A percentile compares a stretch with the other conserved stretches of the same genome.
phyloP scores from a whole-genome alignment of 1,140 invertebrate species.

The Bursaphelenchus mucronatus region DNA sequence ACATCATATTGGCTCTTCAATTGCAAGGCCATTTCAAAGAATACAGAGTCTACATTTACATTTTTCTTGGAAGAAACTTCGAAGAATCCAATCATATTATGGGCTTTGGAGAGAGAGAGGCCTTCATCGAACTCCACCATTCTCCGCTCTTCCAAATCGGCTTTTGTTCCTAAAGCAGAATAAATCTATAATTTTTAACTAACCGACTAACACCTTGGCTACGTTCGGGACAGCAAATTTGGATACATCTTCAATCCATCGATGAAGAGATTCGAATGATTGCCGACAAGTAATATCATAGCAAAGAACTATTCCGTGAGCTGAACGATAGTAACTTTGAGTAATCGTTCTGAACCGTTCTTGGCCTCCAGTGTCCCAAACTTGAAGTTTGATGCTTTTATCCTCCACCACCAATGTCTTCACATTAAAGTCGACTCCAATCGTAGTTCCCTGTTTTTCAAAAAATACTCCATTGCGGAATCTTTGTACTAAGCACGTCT shows the following conservation, averaged over 20 bases:
- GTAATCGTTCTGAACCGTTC: slow-evolving; percentile 73
- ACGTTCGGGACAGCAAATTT: slow-evolving; percentile 85
- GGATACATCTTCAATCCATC: slow-evolving; percentile 89
- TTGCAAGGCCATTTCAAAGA: slow-evolving; percentile 48
- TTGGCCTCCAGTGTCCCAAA: slow-evolving; percentile 81
- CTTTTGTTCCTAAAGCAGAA: slow-evolving; percentile 49
- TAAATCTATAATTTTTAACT: slow-evolving; percentile 45
- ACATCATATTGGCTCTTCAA: slow-evolving; percentile 56
- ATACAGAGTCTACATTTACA: slow-evolving; percentile 54
- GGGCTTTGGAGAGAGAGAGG: slow-evolving; percentile 38
- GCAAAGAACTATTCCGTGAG: slow-evolving; percentile 69
- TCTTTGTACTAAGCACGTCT: slow-evolving; percentile 76
- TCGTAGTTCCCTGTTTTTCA: slow-evolving; percentile 84
- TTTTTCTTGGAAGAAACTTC: slow-evolving; percentile 56
- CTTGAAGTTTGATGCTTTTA: slow-evolving; percentile 87
- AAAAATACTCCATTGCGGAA: slow-evolving; percentile 88
- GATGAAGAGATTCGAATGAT: slow-evolving; percentile 79
- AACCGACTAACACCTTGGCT: slow-evolving; percentile 79
- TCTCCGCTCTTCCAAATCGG: slow-evolving; percentile 44
- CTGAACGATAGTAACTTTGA: slow-evolving; percentile 68
- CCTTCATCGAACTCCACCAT: slow-evolving; percentile 48
- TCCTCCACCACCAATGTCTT: slow-evolving; percentile 85
- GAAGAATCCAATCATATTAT: slow-evolving; percentile 50
- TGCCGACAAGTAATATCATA: slow-evolving; percentile 88
- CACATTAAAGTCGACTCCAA: slow-evolving; percentile 94